These are phyloP conservation scores for Wasmannia auropunctata DNA, from an alignment of 1,140 invertebrate species.

Conservation along the genomic window DNA sequence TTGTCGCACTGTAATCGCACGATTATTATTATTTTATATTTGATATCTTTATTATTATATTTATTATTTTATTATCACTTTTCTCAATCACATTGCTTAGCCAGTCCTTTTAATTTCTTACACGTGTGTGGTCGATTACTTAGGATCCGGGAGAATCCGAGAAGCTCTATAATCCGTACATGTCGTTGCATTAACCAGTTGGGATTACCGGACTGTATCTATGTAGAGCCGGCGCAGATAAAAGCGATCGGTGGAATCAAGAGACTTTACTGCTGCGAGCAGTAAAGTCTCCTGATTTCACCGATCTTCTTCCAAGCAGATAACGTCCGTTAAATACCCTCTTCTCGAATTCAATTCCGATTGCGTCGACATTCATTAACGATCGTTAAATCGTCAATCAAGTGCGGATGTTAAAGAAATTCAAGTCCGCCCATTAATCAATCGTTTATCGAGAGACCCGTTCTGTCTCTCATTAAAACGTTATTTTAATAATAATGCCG, in stretches of 20 bases:
- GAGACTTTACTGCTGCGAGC: neutral
- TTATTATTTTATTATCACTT: neutral
- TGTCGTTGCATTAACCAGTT: conserved; percentile 18
- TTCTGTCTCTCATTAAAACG: neutral
- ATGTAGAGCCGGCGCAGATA: neutral
- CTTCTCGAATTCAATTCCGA: conserved; percentile 11
- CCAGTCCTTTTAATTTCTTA: conserved; percentile 23
- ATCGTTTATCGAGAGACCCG: neutral
- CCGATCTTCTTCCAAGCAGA: neutral
- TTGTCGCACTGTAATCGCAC: neutral
- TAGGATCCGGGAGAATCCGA: neutral
- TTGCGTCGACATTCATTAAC: neutral
- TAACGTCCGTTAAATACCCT: conserved; percentile 21
- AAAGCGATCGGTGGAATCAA: too few relatives aligned
- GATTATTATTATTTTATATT: neutral
- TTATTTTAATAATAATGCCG: neutral
- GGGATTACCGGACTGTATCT: conserved; percentile 20
- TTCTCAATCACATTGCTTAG: neutral
- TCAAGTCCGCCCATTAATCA: neutral
- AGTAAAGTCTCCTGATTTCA: conserved; percentile 31
- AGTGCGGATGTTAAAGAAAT: neutral
- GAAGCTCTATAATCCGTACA: conserved; percentile 14
- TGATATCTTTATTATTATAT: neutral
- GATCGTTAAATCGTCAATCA: conserved; percentile 18
- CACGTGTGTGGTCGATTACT: neutral